Evolutionary conservation across 2,113 vertebrate species (phyloP).

Genomic region (Nycticorax nycticorax): DNA sequence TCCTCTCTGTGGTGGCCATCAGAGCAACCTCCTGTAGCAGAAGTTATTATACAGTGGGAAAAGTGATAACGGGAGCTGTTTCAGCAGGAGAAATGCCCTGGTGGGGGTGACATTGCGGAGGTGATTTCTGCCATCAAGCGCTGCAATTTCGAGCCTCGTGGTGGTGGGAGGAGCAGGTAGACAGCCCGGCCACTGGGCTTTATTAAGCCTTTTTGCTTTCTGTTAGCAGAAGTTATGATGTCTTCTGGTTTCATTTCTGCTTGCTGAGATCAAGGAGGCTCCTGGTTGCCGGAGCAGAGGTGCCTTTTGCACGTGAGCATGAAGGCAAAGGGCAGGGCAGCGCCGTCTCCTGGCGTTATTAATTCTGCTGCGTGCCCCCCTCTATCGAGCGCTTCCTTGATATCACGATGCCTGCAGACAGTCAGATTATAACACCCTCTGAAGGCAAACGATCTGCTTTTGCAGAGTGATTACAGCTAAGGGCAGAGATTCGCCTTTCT

Average conservation of each 20-base stretch:
- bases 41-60: not conserved
- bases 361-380: not conserved
- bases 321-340: not conserved
- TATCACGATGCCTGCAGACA: not conserved
- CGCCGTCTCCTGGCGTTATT: rapidly evolving
- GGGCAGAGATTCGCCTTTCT: not conserved
- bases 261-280: not conserved
- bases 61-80: not conserved
- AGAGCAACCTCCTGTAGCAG: not conserved
- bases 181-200: not conserved
- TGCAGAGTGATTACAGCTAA: not conserved
- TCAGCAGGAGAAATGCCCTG: not conserved
- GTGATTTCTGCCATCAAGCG: not conserved
- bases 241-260: not conserved
- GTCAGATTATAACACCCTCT: not conserved
- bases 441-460: not conserved
- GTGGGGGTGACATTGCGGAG: not conserved
- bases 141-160: not conserved
- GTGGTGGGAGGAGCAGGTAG: not conserved
- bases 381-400: rapidly evolving
- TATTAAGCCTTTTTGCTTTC: not conserved
- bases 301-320: not conserved
- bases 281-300: not conserved
- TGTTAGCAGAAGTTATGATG: not conserved
- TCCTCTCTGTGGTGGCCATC: not conserved